A percentile compares a stretch with the other conserved stretches of the same genome.
Conservation (phyloP, 1,140 invertebrate species). For the Drosophila melanica region DNA sequence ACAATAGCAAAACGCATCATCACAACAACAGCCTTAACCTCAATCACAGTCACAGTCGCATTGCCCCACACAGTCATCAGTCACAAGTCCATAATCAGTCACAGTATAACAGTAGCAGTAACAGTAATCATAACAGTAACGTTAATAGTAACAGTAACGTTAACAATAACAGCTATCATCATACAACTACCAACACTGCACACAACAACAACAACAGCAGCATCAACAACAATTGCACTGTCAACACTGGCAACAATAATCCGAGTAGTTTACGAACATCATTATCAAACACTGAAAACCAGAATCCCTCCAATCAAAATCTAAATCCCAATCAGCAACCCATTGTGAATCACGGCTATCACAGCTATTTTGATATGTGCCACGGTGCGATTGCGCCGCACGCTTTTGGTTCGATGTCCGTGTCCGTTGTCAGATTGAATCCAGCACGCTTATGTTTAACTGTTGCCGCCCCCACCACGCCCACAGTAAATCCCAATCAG, state of each 20-base stretch:
- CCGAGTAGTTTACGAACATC: conserved; percentile 23
- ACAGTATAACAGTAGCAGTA: conserved; percentile 53
- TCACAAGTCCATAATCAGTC: conserved; percentile 29
- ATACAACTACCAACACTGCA: conserved; percentile 35
- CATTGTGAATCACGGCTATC: conserved; percentile 17
- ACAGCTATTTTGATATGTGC: conserved; percentile 59
- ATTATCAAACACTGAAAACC: conserved; percentile 32
- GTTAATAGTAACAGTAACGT: conserved; percentile 42
- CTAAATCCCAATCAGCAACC: conserved; percentile 10
- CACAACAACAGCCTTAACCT: conserved; percentile 68
- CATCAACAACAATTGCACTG: conserved; percentile 34
- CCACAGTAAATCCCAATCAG: conserved; percentile 4
- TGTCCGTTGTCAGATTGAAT: conserved; percentile 71
- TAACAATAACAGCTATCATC: conserved; percentile 36
- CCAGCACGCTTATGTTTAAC: conserved; percentile 72
- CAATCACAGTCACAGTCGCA: conserved; percentile 57
- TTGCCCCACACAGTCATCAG: conserved; percentile 29
- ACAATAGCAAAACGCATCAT: conserved; percentile 79
- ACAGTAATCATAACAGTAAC: conserved; percentile 51
- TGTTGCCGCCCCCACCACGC: conserved; percentile 48
- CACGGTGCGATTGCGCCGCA: conserved; percentile 32
- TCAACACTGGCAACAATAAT: conserved; percentile 32
- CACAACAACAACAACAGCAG: conserved; percentile 32
- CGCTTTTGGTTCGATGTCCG: conserved; percentile 69
- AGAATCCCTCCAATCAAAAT: conserved; percentile 32